Conservation (phyloP, 2,888 invertebrate genomes). For the Leptura quadrifasciata region DNA sequence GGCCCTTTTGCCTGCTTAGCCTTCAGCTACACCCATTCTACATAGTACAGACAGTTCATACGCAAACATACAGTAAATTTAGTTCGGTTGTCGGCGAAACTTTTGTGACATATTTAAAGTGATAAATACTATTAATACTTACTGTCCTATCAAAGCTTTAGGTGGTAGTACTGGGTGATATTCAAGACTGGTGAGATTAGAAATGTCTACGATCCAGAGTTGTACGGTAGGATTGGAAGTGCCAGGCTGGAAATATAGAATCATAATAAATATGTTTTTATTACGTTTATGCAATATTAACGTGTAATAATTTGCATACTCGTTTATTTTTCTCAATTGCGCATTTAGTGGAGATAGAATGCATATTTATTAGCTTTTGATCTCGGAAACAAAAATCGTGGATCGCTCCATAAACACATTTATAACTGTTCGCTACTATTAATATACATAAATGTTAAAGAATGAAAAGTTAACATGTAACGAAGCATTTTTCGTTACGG, state of each 20-base stretch:
- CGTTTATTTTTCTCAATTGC: background rate
- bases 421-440: background rate
- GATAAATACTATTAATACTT: conserved; percentile 73
- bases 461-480: background rate
- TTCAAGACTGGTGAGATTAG: conserved; percentile 80
- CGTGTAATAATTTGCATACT: background rate
- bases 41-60: no score
- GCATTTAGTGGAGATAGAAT: background rate
- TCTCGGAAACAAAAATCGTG: background rate
- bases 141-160: conserved; percentile 86
- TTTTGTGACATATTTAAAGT: background rate
- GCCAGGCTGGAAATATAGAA: conserved; percentile 80
- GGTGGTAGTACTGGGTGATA: conserved; percentile 85
- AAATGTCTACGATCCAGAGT: conserved; percentile 87
- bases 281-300: background rate
- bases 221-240: conserved; percentile 90
- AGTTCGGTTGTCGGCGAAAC: background rate
- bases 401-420: background rate
- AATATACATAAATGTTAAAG: no score
- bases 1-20: no score
- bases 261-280: background rate
- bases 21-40: no score
- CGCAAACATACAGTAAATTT: background rate
- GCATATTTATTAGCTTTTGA: background rate
- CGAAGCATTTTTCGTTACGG: no score